Evolutionary conservation across 2,797 vertebrate species (phyloP).

Genomic region (Spinus pinus): DNA sequence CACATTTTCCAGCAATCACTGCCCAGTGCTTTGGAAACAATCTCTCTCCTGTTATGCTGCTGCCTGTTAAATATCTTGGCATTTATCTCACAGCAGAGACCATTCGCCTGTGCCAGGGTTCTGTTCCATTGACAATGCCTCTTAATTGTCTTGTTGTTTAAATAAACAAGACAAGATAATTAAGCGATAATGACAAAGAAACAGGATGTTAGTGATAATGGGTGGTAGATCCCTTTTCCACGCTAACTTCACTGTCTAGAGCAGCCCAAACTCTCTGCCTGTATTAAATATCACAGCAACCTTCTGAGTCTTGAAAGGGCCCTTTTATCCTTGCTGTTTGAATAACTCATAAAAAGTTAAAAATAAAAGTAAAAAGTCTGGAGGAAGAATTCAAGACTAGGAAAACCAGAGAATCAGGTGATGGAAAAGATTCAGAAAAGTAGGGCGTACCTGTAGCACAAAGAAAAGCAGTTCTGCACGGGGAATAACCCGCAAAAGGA

Average conservation of each 20-base stretch:
- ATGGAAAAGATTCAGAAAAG: not conserved
- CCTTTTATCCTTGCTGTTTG: not conserved
- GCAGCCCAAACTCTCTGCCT: not conserved
- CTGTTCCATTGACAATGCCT: constrained; percentile 65
- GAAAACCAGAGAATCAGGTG: not conserved
- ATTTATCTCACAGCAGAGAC: constrained; percentile 64
- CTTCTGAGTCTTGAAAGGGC: not conserved
- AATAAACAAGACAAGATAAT: constrained; percentile 70
- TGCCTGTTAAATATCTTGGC: constrained; percentile 63
- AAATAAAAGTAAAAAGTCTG: not conserved
- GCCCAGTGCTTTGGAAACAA: constrained; percentile 47
- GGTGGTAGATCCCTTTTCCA: not conserved
- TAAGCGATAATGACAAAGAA: constrained; percentile 66
- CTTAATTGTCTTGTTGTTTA: constrained; percentile 70
- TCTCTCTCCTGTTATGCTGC: constrained; percentile 4
- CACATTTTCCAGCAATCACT: constrained; percentile 2
- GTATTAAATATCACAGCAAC: not conserved
- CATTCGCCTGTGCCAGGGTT: constrained; percentile 39
- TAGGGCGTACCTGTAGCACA: not conserved
- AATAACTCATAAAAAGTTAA: not conserved
- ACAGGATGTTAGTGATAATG: constrained; percentile 38
- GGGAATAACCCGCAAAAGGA: not conserved
- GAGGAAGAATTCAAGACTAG: not conserved
- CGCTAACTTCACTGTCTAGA: not conserved
- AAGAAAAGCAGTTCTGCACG: not conserved